These are phyloP conservation scores for Prinia subflava DNA, from an alignment of 2,113 vertebrate species.

Conservation along the genomic window DNA sequence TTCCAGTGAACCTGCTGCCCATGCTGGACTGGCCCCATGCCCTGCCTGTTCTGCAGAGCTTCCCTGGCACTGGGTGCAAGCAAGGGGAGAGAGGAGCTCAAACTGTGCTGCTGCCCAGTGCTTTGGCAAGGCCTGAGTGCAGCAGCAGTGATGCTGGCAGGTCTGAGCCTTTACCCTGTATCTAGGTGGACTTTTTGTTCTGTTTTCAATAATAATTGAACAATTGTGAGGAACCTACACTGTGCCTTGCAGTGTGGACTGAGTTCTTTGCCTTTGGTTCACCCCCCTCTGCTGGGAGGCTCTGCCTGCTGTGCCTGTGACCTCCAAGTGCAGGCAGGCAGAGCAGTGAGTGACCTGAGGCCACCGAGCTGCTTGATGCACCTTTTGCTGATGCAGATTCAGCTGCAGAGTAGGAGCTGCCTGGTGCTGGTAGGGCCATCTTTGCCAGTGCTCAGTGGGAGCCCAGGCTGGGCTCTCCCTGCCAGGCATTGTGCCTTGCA, in stretches of 20 bases:
- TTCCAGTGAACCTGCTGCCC: accelerated
- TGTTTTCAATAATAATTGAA: neutral
- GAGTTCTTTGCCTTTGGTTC: neutral
- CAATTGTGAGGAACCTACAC: too few relatives aligned
- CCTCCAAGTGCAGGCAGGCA: neutral
- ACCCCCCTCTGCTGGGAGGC: accelerated
- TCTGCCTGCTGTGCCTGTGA: neutral
- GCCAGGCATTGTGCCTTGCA: neutral
- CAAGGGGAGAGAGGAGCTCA: neutral
- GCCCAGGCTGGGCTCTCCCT: neutral
- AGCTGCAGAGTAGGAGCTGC: neutral
- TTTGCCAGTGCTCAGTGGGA: neutral
- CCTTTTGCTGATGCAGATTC: neutral
- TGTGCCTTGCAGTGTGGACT: neutral
- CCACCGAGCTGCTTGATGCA: neutral
- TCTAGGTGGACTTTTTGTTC: neutral
- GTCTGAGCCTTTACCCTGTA: neutral
- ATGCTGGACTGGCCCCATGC: accelerated
- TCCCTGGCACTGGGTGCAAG: neutral
- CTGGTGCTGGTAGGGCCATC: neutral
- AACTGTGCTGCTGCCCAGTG: neutral
- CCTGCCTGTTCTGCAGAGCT: neutral
- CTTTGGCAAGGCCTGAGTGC: neutral
- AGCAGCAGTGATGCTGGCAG: neutral
- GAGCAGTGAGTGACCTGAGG: neutral